phyloP scores from a whole-genome alignment of 2,888 invertebrate genomes.

The Scotopteryx bipunctaria region DNA sequence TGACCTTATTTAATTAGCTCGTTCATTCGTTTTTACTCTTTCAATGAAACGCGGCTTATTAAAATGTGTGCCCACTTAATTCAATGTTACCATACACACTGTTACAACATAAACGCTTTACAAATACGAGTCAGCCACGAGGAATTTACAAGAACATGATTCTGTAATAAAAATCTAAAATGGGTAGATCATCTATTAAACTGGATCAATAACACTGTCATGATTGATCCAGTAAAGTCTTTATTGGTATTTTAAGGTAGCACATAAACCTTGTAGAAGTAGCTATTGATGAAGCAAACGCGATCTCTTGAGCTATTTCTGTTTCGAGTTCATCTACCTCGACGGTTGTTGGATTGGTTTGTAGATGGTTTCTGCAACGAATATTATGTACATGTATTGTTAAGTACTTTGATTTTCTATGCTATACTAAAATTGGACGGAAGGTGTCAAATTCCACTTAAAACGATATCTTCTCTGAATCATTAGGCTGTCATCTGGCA shows the following conservation, averaged over 20 bases:
- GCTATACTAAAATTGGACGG: conserved; percentile 18
- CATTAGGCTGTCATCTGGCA: conserved; percentile 12
- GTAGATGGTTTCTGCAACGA: conserved; percentile 59
- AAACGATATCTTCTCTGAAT: conserved; percentile 4
- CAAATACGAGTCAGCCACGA: conserved; percentile 18
- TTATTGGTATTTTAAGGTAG: conserved; percentile 35
- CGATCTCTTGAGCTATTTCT: conserved; percentile 66
- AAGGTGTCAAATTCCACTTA: conserved; percentile 2
- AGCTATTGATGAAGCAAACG: conserved; percentile 49
- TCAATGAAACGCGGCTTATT: conserved; percentile 75
- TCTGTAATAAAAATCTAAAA: conserved; percentile 21
- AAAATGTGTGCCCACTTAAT: conserved; percentile 74
- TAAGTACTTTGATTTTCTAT: conserved; percentile 13
- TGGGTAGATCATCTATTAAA: conserved; percentile 14
- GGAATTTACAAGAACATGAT: conserved; percentile 15
- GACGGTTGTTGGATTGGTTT: too few species aligned
- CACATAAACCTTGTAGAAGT: conserved; percentile 50
- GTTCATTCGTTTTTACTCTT: conserved; percentile 81
- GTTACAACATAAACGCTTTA: conserved; percentile 42
- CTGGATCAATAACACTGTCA: conserved; percentile 21
- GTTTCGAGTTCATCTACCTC: conserved; percentile 73
- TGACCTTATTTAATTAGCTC: conserved; percentile 84
- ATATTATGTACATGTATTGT: conserved; percentile 21
- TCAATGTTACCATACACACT: conserved; percentile 70
- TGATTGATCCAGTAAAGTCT: conserved; percentile 29